These are phyloP conservation scores for Archocentrus centrarchus DNA, from an alignment of 2,113 vertebrate species.

Conservation along the genomic window DNA sequence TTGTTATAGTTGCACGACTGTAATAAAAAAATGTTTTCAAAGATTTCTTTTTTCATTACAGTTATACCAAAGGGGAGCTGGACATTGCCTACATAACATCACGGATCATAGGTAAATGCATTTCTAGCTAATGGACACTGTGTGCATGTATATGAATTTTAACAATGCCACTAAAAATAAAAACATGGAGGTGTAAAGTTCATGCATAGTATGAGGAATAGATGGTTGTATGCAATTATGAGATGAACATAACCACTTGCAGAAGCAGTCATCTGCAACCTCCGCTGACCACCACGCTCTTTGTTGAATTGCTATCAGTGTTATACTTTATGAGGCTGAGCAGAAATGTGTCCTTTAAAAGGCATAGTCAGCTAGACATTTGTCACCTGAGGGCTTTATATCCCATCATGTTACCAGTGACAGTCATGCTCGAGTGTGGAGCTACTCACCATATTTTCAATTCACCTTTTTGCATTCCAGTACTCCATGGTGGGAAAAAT, in stretches of 20 bases:
- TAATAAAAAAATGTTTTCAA: background rate
- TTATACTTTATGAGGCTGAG: background rate
- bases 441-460: background rate
- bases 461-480: background rate
- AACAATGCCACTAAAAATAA: background rate
- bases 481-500: background rate
- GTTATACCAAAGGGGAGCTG: constrained; percentile 97
- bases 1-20: background rate
- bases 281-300: background rate
- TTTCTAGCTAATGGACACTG: background rate
- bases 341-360: constrained; percentile 20
- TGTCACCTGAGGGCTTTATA: constrained; percentile 14
- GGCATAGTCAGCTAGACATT: constrained; percentile 11
- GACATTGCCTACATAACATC: constrained; percentile 98
- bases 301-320: background rate
- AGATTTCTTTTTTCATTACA: constrained; percentile 69
- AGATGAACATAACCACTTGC: background rate
- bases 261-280: background rate
- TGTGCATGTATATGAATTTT: background rate
- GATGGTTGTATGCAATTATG: background rate
- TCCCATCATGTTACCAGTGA: constrained; percentile 6
- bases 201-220: too few relatives aligned
- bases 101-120: constrained; percentile 91
- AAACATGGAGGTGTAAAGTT: background rate
- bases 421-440: background rate